A percentile compares a stretch with the other conserved stretches of the same genome.
These are phyloP conservation scores for Hedychridium roseum DNA, from an alignment of 2,888 invertebrate species.

Conservation along the genomic window DNA sequence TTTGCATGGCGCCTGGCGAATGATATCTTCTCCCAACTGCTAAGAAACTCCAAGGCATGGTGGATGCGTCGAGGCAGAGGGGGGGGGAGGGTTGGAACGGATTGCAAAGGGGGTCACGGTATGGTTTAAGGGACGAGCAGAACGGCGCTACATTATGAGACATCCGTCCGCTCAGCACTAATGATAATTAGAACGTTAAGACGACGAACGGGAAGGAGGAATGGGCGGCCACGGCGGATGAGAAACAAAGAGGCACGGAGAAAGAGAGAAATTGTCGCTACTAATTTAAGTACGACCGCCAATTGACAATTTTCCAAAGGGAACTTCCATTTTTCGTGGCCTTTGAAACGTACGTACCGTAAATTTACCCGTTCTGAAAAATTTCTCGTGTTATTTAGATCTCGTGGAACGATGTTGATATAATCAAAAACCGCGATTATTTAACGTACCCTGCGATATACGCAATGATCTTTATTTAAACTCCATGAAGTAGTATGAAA, in stretches of 20 bases:
- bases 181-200: slow-evolving; percentile 61
- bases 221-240: slow-evolving; percentile 10
- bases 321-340: too few relatives aligned
- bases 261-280: slow-evolving; percentile 4
- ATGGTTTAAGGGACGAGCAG: slow-evolving; percentile 45
- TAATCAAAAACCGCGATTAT: too few relatives aligned
- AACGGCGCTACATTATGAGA: slow-evolving; percentile 51
- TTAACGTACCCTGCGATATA: too few relatives aligned
- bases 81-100: slow-evolving; percentile 10
- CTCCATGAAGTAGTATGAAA: too few relatives aligned
- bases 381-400: too few relatives aligned
- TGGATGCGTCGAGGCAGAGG: slow-evolving; percentile 15
- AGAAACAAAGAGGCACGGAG: slow-evolving; percentile 18
- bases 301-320: slow-evolving; percentile 12
- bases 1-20: slow-evolving; percentile 44
- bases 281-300: slow-evolving; percentile 20
- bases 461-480: too few relatives aligned
- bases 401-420: too few relatives aligned
- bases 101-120: slow-evolving; percentile 36
- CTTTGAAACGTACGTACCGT: too few relatives aligned
- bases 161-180: slow-evolving; percentile 55
- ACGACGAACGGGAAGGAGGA: slow-evolving; percentile 43
- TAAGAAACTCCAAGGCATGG: slow-evolving; percentile 40
- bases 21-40: slow-evolving; percentile 48
- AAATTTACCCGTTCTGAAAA: too few relatives aligned